A percentile compares a stretch with the other conserved stretches of the same genome.
These are phyloP conservation scores for Ranitomeya variabilis DNA, from an alignment of 2,113 vertebrate species.

Conservation along the genomic window DNA sequence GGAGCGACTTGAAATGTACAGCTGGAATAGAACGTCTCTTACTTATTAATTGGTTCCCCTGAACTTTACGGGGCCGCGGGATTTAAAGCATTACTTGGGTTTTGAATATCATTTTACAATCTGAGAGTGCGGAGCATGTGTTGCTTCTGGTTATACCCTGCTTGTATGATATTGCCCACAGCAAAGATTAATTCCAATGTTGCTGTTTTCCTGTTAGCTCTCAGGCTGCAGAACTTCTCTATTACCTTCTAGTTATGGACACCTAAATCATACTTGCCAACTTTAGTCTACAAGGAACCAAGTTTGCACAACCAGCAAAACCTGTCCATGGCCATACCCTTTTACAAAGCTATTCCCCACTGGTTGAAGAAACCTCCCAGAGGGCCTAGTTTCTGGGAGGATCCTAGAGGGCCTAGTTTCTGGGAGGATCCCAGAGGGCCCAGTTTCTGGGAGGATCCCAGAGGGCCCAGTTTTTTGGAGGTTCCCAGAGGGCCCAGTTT, in stretches of 20 bases:
- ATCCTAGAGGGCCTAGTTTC: too few species aligned
- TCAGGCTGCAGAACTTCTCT: neutral
- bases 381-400: too few species aligned
- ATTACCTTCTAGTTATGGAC: neutral
- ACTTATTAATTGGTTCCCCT: conserved; percentile 1
- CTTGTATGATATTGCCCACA: neutral
- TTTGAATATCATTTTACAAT: neutral
- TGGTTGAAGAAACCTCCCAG: too few species aligned
- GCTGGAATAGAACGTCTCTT: neutral
- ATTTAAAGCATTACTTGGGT: neutral
- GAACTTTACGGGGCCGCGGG: neutral
- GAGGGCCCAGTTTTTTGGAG: too few species aligned
- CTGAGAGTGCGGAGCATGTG: neutral
- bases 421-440: too few species aligned
- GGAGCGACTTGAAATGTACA: neutral
- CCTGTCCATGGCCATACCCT: too few species aligned
- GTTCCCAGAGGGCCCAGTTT: too few species aligned
- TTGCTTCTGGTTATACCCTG: neutral
- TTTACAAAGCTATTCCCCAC: too few species aligned
- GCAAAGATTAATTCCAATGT: neutral
- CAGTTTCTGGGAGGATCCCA: too few species aligned
- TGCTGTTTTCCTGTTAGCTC: neutral
- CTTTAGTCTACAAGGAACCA: too few species aligned
- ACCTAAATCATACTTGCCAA: too few species aligned
- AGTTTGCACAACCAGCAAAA: too few species aligned